Percentiles rank a stretch among this genome's conserved stretches.
These are phyloP conservation scores for Panonychus citri DNA, from an alignment of 1,140 invertebrate genomes.

Conservation along the genomic window DNA sequence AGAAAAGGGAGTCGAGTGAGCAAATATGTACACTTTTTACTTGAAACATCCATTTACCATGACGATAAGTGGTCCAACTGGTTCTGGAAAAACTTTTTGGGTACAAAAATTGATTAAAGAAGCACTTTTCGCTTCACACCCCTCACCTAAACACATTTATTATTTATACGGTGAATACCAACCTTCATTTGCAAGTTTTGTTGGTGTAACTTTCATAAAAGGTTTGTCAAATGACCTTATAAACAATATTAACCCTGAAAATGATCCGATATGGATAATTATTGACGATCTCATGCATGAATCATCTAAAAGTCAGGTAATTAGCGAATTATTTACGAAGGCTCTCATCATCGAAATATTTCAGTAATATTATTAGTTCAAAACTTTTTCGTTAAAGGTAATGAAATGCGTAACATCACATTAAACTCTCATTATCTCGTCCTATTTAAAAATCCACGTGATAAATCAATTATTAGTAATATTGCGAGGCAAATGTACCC, in stretches of 20 bases:
- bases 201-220: background rate
- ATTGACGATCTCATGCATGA: slow-evolving; percentile 1
- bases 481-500: background rate
- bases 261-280: slow-evolving; percentile 3
- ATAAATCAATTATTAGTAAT: background rate
- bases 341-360: background rate
- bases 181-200: background rate
- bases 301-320: slow-evolving; percentile 3
- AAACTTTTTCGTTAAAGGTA: background rate
- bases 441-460: background rate
- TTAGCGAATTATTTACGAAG: background rate
- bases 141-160: background rate
- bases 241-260: background rate
- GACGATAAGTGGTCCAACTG: too few species aligned
- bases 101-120: too few species aligned
- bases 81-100: too few species aligned
- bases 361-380: background rate
- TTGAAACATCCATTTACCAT: too few species aligned
- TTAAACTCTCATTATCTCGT: background rate
- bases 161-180: background rate
- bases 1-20: too few species aligned
- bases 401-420: background rate
- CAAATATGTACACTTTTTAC: too few species aligned
- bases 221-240: background rate
- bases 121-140: background rate